Percentiles rank a stretch among this genome's conserved stretches.
Conservation (phyloP, 1,140 invertebrate species). For the Drosophila virilis region DNA sequence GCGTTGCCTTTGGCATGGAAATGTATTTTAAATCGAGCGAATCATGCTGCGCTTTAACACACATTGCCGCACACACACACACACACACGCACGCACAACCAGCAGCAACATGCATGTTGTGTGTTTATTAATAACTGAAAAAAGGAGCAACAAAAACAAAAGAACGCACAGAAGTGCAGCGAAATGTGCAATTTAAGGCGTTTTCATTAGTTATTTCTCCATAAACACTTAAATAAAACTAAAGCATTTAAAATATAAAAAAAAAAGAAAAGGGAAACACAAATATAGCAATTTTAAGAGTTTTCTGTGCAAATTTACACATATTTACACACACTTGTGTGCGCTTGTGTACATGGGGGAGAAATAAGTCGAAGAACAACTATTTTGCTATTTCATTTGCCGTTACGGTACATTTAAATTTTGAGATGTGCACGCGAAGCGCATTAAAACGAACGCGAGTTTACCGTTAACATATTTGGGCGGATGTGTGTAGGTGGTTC, state of each 20-base stretch:
- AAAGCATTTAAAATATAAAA: conserved; percentile 72
- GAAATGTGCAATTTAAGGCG: conserved; percentile 73
- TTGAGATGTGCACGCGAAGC: conserved; percentile 70
- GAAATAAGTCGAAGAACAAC: conserved; percentile 36
- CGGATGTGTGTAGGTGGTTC: conserved; percentile 45
- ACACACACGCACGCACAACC: background rate
- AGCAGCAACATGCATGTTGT: conserved; percentile 11
- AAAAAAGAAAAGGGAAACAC: conserved; percentile 49
- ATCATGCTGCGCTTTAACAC: conserved; percentile 81
- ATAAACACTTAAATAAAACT: conserved; percentile 81
- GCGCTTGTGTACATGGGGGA: background rate
- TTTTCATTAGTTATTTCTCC: conserved; percentile 81
- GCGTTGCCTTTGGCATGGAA: conserved; percentile 80
- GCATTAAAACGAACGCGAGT: conserved; percentile 59
- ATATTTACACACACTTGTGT: conserved; percentile 9
- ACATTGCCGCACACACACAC: conserved; percentile 45
- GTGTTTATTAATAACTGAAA: conserved; percentile 70
- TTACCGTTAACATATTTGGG: conserved; percentile 66
- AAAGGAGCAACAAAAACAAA: conserved; percentile 9
- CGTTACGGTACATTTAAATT: conserved; percentile 71
- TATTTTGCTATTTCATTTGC: conserved; percentile 67
- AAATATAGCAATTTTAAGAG: conserved; percentile 64
- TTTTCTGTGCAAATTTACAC: conserved; percentile 66
- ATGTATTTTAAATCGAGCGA: conserved; percentile 80
- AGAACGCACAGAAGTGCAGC: conserved; percentile 41